phyloP scores from a whole-genome alignment of 2,888 invertebrate genomes.

The Megalurothrips usitatus region DNA sequence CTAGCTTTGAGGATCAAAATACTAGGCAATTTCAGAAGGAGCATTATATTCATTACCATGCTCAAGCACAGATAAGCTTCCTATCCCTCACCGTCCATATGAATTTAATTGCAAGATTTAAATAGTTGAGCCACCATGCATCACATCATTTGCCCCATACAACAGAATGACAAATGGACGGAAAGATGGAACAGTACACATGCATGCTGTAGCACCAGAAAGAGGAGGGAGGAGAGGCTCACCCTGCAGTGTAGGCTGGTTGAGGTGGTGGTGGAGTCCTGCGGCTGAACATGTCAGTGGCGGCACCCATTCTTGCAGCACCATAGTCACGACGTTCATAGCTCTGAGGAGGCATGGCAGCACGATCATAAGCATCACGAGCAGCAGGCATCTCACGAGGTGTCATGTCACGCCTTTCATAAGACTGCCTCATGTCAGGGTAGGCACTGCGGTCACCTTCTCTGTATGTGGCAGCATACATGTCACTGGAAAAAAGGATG shows the following conservation, averaged over 20 bases:
- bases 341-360: not conserved
- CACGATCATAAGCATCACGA: not conserved
- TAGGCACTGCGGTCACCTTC: slow-evolving; percentile 2
- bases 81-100: too few species aligned
- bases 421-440: not conserved
- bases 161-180: too few species aligned
- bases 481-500: not conserved
- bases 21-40: not conserved
- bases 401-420: not conserved
- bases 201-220: not conserved
- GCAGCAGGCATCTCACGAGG: not conserved
- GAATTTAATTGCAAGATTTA: too few species aligned
- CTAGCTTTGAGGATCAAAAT: not conserved
- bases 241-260: slow-evolving; percentile 30
- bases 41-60: too few species aligned
- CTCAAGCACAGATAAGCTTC: too few species aligned
- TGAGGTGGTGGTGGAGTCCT: slow-evolving; percentile 38
- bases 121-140: too few species aligned
- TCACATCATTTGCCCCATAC: too few species aligned
- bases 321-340: slow-evolving; percentile 34
- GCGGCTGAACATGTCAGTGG: slow-evolving; percentile 38
- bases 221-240: not conserved
- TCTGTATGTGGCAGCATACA: slow-evolving; percentile 11
- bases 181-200: too few species aligned
- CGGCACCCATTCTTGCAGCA: slow-evolving; percentile 33